A percentile compares a stretch with the other conserved stretches of the same genome.
These are phyloP conservation scores for Psilopsiagon aurifrons DNA, from an alignment of 2,113 vertebrate genomes.

Conservation along the genomic window DNA sequence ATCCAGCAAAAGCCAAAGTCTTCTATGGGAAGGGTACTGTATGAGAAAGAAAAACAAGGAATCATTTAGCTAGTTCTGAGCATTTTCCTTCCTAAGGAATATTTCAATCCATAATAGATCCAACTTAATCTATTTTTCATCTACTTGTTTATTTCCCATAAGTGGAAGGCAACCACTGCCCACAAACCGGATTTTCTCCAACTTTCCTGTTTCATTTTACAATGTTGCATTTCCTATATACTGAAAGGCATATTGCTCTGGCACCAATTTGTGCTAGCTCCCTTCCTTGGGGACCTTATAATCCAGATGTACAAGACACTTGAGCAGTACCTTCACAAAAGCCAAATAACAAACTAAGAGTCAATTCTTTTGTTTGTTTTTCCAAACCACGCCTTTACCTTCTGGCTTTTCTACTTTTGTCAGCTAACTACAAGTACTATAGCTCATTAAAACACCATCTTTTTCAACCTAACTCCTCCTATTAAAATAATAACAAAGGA, in stretches of 20 bases:
- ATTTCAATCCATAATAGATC: neutral
- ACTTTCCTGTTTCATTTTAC: neutral
- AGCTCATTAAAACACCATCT: neutral
- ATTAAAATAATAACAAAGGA: neutral
- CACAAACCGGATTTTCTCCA: neutral
- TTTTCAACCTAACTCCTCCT: neutral
- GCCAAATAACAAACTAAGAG: neutral
- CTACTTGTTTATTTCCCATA: neutral
- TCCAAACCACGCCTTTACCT: neutral
- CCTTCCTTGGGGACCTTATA: neutral
- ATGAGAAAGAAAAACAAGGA: neutral
- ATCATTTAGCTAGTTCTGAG: neutral
- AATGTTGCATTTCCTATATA: neutral
- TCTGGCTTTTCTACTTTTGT: neutral
- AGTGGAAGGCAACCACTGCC: neutral
- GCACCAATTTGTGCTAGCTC: neutral
- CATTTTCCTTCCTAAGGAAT: neutral
- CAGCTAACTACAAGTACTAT: neutral
- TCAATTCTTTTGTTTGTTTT: neutral
- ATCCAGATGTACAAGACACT: neutral
- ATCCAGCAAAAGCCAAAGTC: neutral
- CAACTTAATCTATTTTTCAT: neutral
- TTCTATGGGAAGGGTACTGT: neutral
- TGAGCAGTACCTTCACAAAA: neutral
- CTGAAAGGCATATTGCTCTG: neutral